These are phyloP conservation scores for Acanthurus leucopareius DNA, from an alignment of 2,797 vertebrate species.

Conservation along the genomic window DNA sequence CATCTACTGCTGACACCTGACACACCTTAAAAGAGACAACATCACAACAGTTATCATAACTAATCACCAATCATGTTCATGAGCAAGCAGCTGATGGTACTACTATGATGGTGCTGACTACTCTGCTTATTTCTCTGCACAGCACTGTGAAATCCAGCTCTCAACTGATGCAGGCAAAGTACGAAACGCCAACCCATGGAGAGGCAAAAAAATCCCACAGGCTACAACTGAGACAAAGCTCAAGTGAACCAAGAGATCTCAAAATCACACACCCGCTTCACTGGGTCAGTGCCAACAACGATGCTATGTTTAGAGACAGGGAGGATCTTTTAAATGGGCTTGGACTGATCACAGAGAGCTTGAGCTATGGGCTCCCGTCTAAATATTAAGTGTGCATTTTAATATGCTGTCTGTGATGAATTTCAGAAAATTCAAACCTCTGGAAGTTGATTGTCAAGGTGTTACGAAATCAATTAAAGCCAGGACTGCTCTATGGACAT, in stretches of 20 bases:
- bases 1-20: neutral
- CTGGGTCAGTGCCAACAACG: conserved; percentile 13
- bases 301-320: conserved; percentile 29
- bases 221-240: conserved; percentile 20
- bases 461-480: neutral
- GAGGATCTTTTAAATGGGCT: conserved; percentile 18
- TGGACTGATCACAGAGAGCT: neutral
- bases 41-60: neutral
- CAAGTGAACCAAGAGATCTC: conserved; percentile 14
- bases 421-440: neutral
- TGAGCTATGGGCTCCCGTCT: neutral
- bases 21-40: neutral
- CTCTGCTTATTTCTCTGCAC: conserved; percentile 4
- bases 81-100: neutral
- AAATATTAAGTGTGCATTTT: neutral
- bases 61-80: neutral
- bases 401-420: neutral
- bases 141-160: neutral
- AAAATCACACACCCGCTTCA: neutral
- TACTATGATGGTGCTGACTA: neutral
- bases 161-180: conserved; percentile 7
- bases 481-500: neutral
- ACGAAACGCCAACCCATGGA: conserved; percentile 1
- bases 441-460: neutral
- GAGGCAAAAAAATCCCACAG: conserved; percentile 13